Conservation (phyloP, 1,140 invertebrate genomes). For the Cydia strobilella region DNA sequence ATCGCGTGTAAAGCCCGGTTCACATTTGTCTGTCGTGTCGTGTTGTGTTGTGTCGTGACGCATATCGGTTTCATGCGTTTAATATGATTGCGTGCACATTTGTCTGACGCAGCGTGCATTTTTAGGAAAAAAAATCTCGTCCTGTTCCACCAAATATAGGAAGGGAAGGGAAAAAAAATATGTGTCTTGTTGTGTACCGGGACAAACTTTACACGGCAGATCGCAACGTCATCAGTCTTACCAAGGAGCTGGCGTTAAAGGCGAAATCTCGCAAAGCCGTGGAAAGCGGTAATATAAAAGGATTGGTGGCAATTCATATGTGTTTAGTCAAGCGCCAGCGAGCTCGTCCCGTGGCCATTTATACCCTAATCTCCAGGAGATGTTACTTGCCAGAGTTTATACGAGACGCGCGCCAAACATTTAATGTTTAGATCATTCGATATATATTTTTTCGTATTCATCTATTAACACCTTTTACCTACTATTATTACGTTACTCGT, state of each 20-base stretch:
- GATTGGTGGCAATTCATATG: slow-evolving; percentile 51
- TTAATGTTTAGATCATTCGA: background rate
- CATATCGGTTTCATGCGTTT: too few species aligned
- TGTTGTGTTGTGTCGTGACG: too few species aligned
- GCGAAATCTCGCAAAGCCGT: slow-evolving; percentile 24
- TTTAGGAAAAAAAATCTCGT: background rate
- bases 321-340: slow-evolving; percentile 43
- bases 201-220: slow-evolving; percentile 3
- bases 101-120: too few species aligned
- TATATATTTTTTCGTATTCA: background rate
- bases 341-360: slow-evolving; percentile 24
- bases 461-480: background rate
- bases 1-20: too few species aligned
- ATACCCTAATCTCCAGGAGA: background rate
- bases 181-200: slow-evolving; percentile 3
- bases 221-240: slow-evolving; percentile 14
- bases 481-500: too few species aligned
- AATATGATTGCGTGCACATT: too few species aligned
- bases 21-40: too few species aligned
- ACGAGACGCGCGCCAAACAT: background rate
- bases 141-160: background rate
- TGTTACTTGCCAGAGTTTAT: background rate
- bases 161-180: background rate
- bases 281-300: slow-evolving; percentile 39
- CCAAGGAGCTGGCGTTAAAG: slow-evolving; percentile 9